Conservation (phyloP, 2,888 invertebrate species). For the Colostygia pectinataria region DNA sequence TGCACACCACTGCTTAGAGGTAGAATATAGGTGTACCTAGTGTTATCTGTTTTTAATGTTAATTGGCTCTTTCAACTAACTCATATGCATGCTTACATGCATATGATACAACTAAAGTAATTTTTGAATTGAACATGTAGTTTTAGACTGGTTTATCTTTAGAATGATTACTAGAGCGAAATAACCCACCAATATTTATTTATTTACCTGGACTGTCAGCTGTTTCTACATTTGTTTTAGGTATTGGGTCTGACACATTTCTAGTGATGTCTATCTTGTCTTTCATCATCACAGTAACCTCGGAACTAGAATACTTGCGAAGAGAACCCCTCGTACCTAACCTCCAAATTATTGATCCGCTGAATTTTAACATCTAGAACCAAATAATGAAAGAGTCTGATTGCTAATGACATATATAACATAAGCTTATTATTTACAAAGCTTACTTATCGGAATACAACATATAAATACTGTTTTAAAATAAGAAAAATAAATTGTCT, state of each 20-base stretch:
- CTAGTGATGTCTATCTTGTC: slow-evolving; percentile 65
- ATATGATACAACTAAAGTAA: too few relatives aligned
- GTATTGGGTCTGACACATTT: slow-evolving; percentile 47
- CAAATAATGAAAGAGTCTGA: slow-evolving; percentile 25
- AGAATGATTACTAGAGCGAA: too few relatives aligned
- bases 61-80: too few relatives aligned
- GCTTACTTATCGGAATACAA: neutral
- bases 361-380: slow-evolving; percentile 78
- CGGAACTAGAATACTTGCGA: slow-evolving; percentile 82
- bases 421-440: neutral
- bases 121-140: too few relatives aligned
- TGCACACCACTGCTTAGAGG: too few relatives aligned
- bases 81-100: too few relatives aligned
- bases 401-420: neutral
- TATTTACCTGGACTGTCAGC: slow-evolving; percentile 52
- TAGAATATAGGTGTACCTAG: too few relatives aligned
- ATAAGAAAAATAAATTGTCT: slow-evolving; percentile 48
- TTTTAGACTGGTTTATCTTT: too few relatives aligned
- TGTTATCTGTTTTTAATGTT: too few relatives aligned
- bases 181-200: neutral
- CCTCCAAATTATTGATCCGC: slow-evolving; percentile 76
- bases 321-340: slow-evolving; percentile 68
- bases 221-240: slow-evolving; percentile 32
- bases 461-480: neutral
- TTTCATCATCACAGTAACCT: slow-evolving; percentile 91